Conservation (phyloP, 1,140 invertebrate species). For the Adoxophyes honmai region DNA sequence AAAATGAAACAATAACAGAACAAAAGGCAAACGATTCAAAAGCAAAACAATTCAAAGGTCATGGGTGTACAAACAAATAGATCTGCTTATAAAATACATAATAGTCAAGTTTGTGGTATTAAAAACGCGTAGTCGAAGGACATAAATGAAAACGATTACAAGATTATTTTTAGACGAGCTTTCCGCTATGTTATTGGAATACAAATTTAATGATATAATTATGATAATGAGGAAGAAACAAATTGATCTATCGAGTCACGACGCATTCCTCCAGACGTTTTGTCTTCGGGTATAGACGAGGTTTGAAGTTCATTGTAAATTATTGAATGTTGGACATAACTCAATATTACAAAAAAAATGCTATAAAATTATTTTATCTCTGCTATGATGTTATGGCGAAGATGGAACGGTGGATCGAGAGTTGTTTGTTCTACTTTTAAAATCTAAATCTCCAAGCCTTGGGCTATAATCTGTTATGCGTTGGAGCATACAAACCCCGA, state of each 20-base stretch:
- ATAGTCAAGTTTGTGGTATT: neutral
- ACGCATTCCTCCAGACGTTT: no score
- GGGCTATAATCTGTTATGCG: no score
- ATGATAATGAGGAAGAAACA: slow-evolving; percentile 7
- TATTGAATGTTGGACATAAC: no score
- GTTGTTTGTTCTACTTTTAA: no score
- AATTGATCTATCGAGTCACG: slow-evolving; percentile 3
- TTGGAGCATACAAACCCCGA: no score
- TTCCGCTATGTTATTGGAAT: neutral
- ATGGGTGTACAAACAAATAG: slow-evolving; percentile 1
- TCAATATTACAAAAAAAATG: no score
- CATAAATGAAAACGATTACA: neutral
- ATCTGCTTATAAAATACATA: neutral
- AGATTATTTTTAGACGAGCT: slow-evolving; percentile 15
- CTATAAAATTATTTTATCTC: no score
- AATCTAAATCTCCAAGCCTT: no score
- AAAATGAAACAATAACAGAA: neutral
- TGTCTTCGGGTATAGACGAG: no score
- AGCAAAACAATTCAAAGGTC: slow-evolving; percentile 11
- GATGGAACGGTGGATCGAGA: no score
- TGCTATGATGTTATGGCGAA: no score
- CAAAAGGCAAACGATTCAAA: neutral
- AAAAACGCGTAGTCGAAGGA: slow-evolving; percentile 15
- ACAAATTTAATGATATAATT: slow-evolving; percentile 6
- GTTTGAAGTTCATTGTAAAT: no score